Evolutionary conservation across 1,140 invertebrate species (phyloP).

Genomic region (Ectropis grisescens): DNA sequence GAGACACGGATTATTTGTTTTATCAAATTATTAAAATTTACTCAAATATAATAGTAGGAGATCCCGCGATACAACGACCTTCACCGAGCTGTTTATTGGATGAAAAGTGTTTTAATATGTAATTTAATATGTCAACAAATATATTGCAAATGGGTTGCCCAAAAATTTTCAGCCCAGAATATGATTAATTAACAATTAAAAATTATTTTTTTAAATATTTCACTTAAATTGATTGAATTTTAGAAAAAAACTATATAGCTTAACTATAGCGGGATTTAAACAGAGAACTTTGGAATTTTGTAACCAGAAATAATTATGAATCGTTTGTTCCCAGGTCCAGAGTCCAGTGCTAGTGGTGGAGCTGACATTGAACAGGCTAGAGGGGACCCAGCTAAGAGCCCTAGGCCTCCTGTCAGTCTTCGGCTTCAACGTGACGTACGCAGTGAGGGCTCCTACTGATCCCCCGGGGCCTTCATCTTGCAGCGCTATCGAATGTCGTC

Average conservation of each 20-base stretch:
- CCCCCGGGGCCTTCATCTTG: slow-evolving; percentile 75
- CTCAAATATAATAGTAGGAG: too few relatives aligned
- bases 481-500: slow-evolving; percentile 83
- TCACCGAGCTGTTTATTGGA: too few relatives aligned
- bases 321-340: slow-evolving; percentile 72
- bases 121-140: too few relatives aligned
- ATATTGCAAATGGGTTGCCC: too few relatives aligned
- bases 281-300: neutral
- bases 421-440: slow-evolving; percentile 94
- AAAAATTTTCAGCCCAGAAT: too few relatives aligned
- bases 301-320: neutral
- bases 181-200: too few relatives aligned
- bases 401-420: slow-evolving; percentile 86
- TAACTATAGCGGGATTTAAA: neutral
- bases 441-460: slow-evolving; percentile 71
- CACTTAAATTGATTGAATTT: too few relatives aligned
- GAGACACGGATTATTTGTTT: neutral
- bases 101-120: too few relatives aligned
- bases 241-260: neutral
- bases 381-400: slow-evolving; percentile 87
- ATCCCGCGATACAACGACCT: too few relatives aligned
- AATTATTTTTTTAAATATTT: too few relatives aligned
- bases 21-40: too few relatives aligned
- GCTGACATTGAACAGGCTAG: slow-evolving; percentile 78
- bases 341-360: slow-evolving; percentile 85